Base-by-base conservation (phyloP, 2,113 vertebrate species). In the Baryphthengus martii region DNA sequence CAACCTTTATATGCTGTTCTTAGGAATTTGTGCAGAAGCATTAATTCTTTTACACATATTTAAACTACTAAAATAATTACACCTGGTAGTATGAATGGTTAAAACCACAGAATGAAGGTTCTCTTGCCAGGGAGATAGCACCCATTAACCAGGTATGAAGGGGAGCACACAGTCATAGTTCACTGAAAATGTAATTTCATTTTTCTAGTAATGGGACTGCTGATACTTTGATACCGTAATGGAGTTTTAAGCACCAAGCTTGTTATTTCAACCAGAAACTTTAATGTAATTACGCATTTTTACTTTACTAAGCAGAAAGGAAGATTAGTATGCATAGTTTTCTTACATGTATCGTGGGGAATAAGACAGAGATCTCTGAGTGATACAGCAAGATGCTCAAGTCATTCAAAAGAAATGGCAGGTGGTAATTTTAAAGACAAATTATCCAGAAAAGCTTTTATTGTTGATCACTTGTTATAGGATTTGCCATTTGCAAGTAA, bases 391-490 rank as follows among this genome's bases (percentile, higher is more conserved):
- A 95, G 91, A 97, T 87, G 58, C 85, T 90, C 63, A 76, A 95
- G 88, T 86, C 95, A 89, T 84, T 96, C 86, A 95, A 93, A 96
- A 86, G 89, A 84, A 97, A 91, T 82, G 77, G 80, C 96, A 97
- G 85, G 63, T 95, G 68, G 74, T 76, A 94, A 94, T 92, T 91
- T 96, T 96, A 93, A 97, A 97, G 93, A 96, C 78, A 96, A 87
- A 96, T 96, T 96, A 95, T 75, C 90, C 95, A 95, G 86, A 96
- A 97, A 96, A 94, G 91, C 91, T 96, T 96, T 97, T 96, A 96
- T 95, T 97, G 96, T 95, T 98, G 94, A 96, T 97, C 91, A 92
- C 97, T 96, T 97, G 88, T 96, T 93, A 91, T 85, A 95, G 97
- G 93, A 98, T 94, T 96, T 97, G 93, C 89, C 95, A 97, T 97